Base-by-base conservation (phyloP, 92 coral and sea anemone species). In the Metridium senile region DNA sequence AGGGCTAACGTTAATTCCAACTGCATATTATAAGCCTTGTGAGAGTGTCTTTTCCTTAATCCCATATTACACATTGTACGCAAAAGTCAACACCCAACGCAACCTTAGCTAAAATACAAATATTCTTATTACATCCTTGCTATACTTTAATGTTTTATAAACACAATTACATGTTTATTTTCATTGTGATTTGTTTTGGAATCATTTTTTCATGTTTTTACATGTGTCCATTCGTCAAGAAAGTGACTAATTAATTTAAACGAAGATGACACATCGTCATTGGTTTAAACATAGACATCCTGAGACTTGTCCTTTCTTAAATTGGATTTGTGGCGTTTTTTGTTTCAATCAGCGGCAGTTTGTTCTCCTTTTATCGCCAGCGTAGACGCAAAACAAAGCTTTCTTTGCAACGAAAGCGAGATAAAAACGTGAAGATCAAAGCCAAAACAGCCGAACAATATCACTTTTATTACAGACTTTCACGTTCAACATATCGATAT, bases 321-420 rank as follows among this genome's bases (percentile, higher is more conserved):
- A 63, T 63, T 63, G 23, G 69, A 63, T 63, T 63, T 31, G 16
- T 1, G 1, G 39, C 45, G 16, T 63, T 29, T 63, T 63, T 63
- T 54, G 16, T 3, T 19, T 63, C 39, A 7, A 63, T 29, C 39
- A 28, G n/a, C 39, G 43, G 69, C 45, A 7, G 23, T 28, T 28
- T 63, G 27, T 63, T 30, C 27, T 31, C 35, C 28, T 28, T 1
- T 31, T 63, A 27, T 13, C 0, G 6, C 28, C 16, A 26, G 13
- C 6, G 49, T 4, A 28, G 43, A 23, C 31, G 17, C 31, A 63
- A 63, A 63, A 63, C 45, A 63, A 4, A 8, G 69, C 19, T 3
- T 63, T 39, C 26, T 8, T 8, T 59, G 22, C 65, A 26, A 59
- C 10, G 31, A 26, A 59, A 19, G 9, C 1, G 11, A 22, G 65